Evolutionary conservation across 2,797 vertebrate genomes (phyloP).

Genomic region (Poecilia velifera): DNA sequence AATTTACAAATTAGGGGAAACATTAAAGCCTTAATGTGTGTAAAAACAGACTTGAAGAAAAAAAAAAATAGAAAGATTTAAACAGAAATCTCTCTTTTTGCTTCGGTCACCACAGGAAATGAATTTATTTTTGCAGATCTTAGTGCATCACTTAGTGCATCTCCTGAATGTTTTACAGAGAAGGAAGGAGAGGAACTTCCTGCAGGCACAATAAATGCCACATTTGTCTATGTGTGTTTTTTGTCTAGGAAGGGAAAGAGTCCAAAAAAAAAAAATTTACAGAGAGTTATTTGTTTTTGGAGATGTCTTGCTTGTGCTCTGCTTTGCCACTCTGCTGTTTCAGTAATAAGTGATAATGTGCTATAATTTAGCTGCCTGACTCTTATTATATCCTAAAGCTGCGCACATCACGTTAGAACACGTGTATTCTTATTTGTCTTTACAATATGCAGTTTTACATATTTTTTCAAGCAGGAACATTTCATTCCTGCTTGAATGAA

Average conservation of each 20-base stretch:
- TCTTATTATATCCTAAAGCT: conserved; percentile 46
- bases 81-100: conserved; percentile 20
- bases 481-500: background rate
- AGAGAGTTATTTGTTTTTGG: conserved; percentile 45
- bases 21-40: conserved; percentile 17
- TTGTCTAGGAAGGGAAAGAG: conserved; percentile 6
- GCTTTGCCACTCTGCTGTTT: conserved; percentile 44
- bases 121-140: conserved; percentile 28
- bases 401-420: background rate
- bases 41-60: background rate
- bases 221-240: conserved; percentile 22
- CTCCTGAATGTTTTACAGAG: conserved; percentile 39
- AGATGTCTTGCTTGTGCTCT: conserved; percentile 18
- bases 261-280: conserved; percentile 30
- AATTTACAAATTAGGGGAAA: conserved; percentile 35
- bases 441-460: background rate
- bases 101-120: conserved; percentile 26
- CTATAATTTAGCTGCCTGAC: conserved; percentile 62
- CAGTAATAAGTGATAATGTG: conserved; percentile 69
- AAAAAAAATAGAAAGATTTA: background rate
- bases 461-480: background rate
- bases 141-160: conserved; percentile 42
- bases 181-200: conserved; percentile 44
- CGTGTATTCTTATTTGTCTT: background rate
- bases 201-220: conserved; percentile 29